These are phyloP conservation scores for Zonotrichia albicollis DNA, from an alignment of 2,797 vertebrate species.

Conservation along the genomic window DNA sequence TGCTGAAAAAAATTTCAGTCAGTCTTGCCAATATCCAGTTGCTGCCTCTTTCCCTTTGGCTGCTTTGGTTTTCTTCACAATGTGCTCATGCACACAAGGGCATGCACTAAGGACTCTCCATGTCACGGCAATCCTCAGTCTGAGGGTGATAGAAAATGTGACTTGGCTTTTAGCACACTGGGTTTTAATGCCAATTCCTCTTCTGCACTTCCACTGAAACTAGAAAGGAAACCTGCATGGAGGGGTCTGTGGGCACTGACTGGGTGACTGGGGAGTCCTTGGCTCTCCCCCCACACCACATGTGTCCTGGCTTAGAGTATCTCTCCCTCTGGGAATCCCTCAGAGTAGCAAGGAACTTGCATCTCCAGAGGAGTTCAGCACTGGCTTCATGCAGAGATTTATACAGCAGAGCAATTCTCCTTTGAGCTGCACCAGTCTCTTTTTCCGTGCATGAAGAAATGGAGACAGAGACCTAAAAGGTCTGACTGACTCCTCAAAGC, in stretches of 20 bases:
- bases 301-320: not conserved
- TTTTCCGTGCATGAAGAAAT: not conserved
- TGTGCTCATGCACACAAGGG: not conserved
- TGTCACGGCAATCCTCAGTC: not conserved
- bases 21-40: not conserved
- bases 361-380: not conserved
- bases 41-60: not conserved
- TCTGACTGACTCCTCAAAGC: not conserved
- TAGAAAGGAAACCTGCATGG: not conserved
- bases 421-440: not conserved
- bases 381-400: not conserved
- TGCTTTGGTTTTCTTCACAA: not conserved
- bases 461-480: not conserved
- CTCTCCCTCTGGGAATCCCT: not conserved
- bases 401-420: not conserved
- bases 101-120: not conserved
- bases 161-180: not conserved
- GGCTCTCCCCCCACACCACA: accelerated
- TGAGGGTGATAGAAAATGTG: not conserved
- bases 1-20: not conserved
- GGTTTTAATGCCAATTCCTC: not conserved
- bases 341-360: not conserved
- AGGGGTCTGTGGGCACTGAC: accelerated
- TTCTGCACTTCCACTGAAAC: not conserved
- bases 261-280: not conserved